Evolutionary conservation across 2,113 vertebrate species (phyloP), one percentile per base, ranked within the genome.

Genomic region (Zosterops lateralis): DNA sequence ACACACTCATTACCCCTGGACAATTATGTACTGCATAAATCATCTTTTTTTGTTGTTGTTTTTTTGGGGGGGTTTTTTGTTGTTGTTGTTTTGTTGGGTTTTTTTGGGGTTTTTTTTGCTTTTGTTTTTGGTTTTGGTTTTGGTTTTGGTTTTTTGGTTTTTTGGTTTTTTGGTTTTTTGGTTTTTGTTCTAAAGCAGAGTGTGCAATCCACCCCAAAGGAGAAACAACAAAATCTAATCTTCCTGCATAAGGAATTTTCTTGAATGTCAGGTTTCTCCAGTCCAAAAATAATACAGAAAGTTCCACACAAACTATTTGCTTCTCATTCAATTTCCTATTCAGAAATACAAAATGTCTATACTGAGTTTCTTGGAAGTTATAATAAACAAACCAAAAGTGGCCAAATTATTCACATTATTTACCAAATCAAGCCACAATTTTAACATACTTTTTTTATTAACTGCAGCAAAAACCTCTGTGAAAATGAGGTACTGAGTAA

Each of bases 211-310:
- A 83, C 75, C 73, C 36, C 24, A 5, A 38, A 2, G 10, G 60
- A 74, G 21, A 91, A 93, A 93, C 40, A 78, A 90, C 78, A 73
- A 86, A 92, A 92, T 57, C 71, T 60, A 80, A 87, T 38, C 38
- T 38, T 38, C 38, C 66, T 73, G 60, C 73, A 87, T 34, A 66
- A 91, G 83, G 50, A 62, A 64, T 86, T 91, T 87, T 57, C 68
- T 53, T 28, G 5, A 54, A 67, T 29, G 47, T 47, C 70, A 89
- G 75, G 57, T 81, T 77, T 71, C 73, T 72, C 57, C 28, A 51
- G n/a, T 61, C 93, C 80, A 93, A 96, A 95, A 92, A 71, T 56
- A 96, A 96, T 56, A 93, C 31, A 24, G 58, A 73, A 6, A 40
- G 29, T 51, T 78, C 53, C 61, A 73, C 38, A 48, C 28, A 90